These are phyloP conservation scores for Nibea coibor DNA, from an alignment of 2,113 vertebrate genomes.

Conservation along the genomic window DNA sequence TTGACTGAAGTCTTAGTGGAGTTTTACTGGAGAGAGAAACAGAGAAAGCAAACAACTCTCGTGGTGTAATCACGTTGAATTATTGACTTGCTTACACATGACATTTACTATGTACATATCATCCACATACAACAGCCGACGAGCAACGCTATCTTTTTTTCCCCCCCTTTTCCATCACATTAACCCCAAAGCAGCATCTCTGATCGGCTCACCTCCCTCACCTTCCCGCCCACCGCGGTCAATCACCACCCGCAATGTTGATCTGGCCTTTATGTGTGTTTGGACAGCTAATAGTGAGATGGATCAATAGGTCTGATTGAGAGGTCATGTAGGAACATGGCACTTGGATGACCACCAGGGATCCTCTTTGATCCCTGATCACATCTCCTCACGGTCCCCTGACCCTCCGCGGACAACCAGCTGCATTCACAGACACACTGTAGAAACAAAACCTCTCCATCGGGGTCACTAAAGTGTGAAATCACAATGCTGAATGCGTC, in stretches of 20 bases:
- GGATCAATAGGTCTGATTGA: constrained; percentile 81
- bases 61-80: constrained; percentile 34
- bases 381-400: constrained; percentile 15
- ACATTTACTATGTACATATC: constrained; percentile 26
- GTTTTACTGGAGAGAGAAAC: constrained; percentile 41
- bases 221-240: constrained; percentile 31
- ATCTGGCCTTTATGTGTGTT: constrained; percentile 63
- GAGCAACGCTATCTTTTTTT: constrained; percentile 8
- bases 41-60: constrained; percentile 32
- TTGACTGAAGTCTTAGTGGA: constrained; percentile 50
- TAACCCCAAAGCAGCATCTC: constrained; percentile 1
- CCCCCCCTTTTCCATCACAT: constrained; percentile 4
- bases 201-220: constrained; percentile 1
- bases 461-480: neutral
- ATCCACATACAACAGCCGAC: constrained; percentile 21
- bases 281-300: constrained; percentile 69
- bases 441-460: constrained; percentile 5
- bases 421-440: neutral
- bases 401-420: neutral
- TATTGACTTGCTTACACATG: constrained; percentile 44
- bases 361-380: constrained; percentile 60
- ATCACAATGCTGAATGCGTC: neutral
- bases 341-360: constrained; percentile 67
- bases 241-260: constrained; percentile 56
- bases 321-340: constrained; percentile 79